Conservation (phyloP, 2,113 vertebrate genomes). For the Bombycilla garrulus region DNA sequence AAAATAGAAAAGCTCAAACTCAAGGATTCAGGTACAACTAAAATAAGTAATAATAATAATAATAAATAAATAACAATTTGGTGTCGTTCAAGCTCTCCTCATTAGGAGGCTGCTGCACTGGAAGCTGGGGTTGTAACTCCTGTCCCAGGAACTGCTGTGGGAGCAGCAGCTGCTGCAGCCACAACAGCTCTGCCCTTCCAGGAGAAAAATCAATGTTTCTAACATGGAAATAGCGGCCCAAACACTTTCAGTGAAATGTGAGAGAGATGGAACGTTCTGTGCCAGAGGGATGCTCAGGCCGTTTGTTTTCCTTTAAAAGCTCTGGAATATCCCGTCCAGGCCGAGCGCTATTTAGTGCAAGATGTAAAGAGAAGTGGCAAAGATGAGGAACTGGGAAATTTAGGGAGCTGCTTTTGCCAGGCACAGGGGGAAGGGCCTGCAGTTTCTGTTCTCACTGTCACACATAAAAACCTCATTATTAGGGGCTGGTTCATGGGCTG, state of each 20-base stretch:
- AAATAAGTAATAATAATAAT: background rate
- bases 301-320: background rate
- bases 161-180: background rate
- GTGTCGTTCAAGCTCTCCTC: accelerated
- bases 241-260: background rate
- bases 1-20: too few relatives aligned
- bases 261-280: background rate
- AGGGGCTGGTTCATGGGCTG: background rate
- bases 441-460: background rate
- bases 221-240: background rate
- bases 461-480: accelerated
- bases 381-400: background rate
- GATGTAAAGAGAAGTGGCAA: background rate
- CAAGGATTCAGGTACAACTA: background rate
- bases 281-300: background rate
- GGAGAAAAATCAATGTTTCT: background rate
- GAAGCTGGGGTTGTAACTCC: background rate
- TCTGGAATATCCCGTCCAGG: background rate
- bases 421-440: background rate
- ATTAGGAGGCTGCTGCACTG: background rate
- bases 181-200: too few relatives aligned
- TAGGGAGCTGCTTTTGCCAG: background rate
- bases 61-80: too few relatives aligned
- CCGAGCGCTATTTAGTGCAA: background rate
- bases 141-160: accelerated